Evolutionary conservation across 92 coral and sea anemone genomes (phyloP), one percentile per base, ranked within the genome.

Genomic region (Zoanthus sociatus): DNA sequence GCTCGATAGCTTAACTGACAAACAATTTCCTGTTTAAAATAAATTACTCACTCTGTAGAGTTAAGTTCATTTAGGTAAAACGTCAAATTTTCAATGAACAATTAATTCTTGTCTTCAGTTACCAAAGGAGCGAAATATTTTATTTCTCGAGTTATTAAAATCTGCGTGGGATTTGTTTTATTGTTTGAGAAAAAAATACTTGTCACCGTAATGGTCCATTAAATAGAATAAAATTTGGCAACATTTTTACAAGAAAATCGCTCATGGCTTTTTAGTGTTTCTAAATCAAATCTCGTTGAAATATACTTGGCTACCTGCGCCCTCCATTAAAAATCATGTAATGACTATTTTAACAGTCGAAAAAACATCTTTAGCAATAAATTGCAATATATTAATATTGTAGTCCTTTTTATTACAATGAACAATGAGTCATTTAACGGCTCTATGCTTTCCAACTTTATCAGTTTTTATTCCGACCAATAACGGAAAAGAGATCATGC

Each of bases 111-210:
- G 47, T 54, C 54, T 14, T 10, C 26, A 77, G 33, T 51, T 77
- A 37, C 55, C 55, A 50, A 69, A 46, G 5, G n/a, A 54, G 11
- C 67, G 13, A 8, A 10, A n/a, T 14, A n/a, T 4, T 21, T 51
- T 77, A 12, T 45, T 26, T 21, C 21, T 60, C 20, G 18, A 17
- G 66, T 60, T 60, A 60, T 13, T 60, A 60, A 17, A 0, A 17
- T 16, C 69, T 17, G 82, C 67, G 82, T 77, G 82, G 82, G 82
- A 33, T 50, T 13, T 6, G 30, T 3, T 53, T 21, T 77, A 77
- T 54, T 51, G 30, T 45, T 30, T 11, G 47, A 51, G 33, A 21
- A 26, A 15, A 47, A 54, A 63, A 13, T 58, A 2, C 42, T 53
- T 53, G 82, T 26, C 66, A 77, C 82, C 46, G 13, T 7, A 53